phyloP scores from a whole-genome alignment of 2,888 invertebrate genomes.

The Limnephilus marmoratus region DNA sequence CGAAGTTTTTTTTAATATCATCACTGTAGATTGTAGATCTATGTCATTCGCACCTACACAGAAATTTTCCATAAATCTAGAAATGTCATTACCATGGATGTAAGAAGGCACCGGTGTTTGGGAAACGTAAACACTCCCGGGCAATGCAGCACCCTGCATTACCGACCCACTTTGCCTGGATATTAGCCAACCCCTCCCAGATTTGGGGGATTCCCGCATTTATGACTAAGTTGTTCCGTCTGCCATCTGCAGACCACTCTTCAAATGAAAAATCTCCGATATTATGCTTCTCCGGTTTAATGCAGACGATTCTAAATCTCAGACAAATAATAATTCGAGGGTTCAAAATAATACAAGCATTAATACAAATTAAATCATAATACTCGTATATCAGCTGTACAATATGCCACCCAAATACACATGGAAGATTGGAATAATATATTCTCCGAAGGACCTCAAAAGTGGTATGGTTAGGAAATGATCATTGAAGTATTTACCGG shows the following conservation, averaged over 20 bases:
- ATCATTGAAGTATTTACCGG: too few relatives aligned
- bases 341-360: not conserved
- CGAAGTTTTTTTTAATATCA: too few relatives aligned
- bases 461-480: too few relatives aligned
- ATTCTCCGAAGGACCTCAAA: too few relatives aligned
- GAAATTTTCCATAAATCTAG: not conserved
- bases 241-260: conserved; percentile 32
- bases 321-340: not conserved
- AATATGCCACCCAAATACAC: too few relatives aligned
- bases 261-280: conserved; percentile 26
- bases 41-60: too few relatives aligned
- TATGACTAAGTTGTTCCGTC: conserved; percentile 52
- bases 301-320: not conserved
- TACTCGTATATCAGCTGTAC: too few relatives aligned
- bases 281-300: not conserved
- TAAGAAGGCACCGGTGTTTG: conserved; percentile 16
- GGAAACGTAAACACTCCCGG: conserved; percentile 35
- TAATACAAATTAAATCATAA: not conserved
- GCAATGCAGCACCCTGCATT: conserved; percentile 40
- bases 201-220: conserved; percentile 25
- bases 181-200: conserved; percentile 27
- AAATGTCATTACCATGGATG: not conserved
- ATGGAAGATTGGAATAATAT: too few relatives aligned
- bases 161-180: conserved; percentile 36
- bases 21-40: too few relatives aligned